Percentiles rank a stretch among this genome's conserved stretches.
These are phyloP conservation scores for Macrosteles quadrilineatus DNA, from an alignment of 1,140 invertebrate species.

Conservation along the genomic window DNA sequence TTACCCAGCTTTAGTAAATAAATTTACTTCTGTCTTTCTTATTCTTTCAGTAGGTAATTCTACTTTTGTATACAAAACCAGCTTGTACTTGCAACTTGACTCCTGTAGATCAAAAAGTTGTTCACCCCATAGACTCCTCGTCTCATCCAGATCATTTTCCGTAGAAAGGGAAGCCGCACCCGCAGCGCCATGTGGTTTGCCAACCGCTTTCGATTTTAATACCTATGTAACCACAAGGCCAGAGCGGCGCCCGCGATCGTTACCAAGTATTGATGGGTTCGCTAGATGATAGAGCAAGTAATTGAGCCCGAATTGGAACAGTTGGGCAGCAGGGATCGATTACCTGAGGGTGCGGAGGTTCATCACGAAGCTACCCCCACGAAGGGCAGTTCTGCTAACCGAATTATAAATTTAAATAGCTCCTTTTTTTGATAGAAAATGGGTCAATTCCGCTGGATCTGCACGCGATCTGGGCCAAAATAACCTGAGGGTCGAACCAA, in stretches of 20 bases:
- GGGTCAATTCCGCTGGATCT: no score
- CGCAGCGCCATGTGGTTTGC: background rate
- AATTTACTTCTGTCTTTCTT: no score
- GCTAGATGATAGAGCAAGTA: background rate
- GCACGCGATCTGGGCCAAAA: no score
- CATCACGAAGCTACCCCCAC: background rate
- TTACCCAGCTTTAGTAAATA: no score
- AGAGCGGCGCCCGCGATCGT: background rate
- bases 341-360: background rate
- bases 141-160: background rate
- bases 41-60: no score
- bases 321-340: slow-evolving; percentile 9
- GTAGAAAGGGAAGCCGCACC: background rate
- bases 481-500: no score
- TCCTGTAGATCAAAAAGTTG: no score
- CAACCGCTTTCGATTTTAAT: slow-evolving; percentile 24
- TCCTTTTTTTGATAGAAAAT: no score
- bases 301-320: slow-evolving; percentile 12
- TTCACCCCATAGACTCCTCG: no score
- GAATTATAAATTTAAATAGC: slow-evolving; percentile 19
- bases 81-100: no score
- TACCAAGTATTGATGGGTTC: slow-evolving; percentile 13
- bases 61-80: no score
- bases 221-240: slow-evolving; percentile 11
- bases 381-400: background rate